These are phyloP conservation scores for Spheniscus mendiculus DNA, from an alignment of 2,113 vertebrate species.

Conservation along the genomic window DNA sequence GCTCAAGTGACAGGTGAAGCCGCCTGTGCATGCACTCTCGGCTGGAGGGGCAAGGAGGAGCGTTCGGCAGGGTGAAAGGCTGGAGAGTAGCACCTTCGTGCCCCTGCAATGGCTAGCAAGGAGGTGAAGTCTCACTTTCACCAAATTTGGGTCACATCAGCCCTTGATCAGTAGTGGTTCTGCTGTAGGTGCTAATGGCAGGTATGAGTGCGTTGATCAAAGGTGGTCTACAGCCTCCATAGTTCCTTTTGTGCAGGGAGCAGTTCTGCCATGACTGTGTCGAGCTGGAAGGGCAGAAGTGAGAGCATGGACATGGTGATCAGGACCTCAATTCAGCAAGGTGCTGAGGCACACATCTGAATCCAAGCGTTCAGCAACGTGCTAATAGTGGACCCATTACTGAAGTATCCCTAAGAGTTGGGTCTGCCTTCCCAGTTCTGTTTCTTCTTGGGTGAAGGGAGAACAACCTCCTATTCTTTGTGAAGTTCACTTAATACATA, in stretches of 20 bases:
- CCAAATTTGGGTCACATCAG: not conserved
- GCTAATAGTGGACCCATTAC: not conserved
- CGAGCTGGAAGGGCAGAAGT: not conserved
- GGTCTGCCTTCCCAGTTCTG: not conserved
- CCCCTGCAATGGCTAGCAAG: not conserved
- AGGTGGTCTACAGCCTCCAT: not conserved
- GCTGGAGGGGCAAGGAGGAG: not conserved
- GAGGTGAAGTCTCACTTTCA: not conserved
- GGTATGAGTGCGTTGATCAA: not conserved
- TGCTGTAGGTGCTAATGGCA: not conserved
- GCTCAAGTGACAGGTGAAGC: constrained; percentile 2
- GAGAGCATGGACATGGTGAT: not conserved
- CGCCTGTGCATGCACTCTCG: not conserved
- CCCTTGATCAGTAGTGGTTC: not conserved
- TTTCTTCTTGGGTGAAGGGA: not conserved
- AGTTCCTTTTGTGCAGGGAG: not conserved
- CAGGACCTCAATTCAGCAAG: not conserved
- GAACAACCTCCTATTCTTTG: not conserved
- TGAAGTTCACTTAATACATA: not conserved
- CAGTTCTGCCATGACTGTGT: not conserved
- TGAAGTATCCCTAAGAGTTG: not conserved
- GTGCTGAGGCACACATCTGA: not conserved
- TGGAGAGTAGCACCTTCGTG: not conserved
- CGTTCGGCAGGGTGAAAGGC: not conserved
- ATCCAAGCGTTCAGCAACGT: not conserved